Conservation (phyloP, 2,888 invertebrate species). For the Troilus luridus region DNA sequence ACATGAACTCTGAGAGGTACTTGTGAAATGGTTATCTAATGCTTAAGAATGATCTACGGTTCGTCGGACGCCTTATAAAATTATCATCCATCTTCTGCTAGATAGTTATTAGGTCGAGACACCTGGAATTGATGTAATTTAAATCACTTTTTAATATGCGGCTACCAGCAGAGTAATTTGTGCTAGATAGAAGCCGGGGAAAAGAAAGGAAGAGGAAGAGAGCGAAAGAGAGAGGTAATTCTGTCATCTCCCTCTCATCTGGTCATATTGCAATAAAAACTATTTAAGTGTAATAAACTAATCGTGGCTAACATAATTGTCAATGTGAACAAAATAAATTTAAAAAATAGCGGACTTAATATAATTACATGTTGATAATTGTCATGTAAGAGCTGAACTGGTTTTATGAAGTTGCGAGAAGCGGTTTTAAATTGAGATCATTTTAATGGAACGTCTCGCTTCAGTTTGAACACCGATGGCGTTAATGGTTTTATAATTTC, state of each 20-base stretch:
- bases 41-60: slow-evolving; percentile 25
- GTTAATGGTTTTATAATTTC: background rate
- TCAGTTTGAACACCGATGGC: background rate
- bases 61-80: slow-evolving; percentile 31
- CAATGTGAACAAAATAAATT: background rate
- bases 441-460: background rate
- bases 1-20: background rate
- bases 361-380: background rate
- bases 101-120: slow-evolving; percentile 35
- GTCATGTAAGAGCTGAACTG: background rate
- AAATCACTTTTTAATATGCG: slow-evolving; percentile 49
- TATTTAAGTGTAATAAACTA: background rate
- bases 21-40: background rate
- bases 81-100: slow-evolving; percentile 26
- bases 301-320: background rate
- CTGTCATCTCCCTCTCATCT: background rate
- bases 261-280: background rate
- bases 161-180: slow-evolving; percentile 36
- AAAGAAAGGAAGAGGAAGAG: background rate
- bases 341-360: background rate
- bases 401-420: background rate
- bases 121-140: slow-evolving; percentile 49
- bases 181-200: background rate
- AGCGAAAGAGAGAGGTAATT: background rate
- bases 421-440: slow-evolving; percentile 2